Evolutionary conservation across 1,140 invertebrate species (phyloP), one percentile per base, ranked within the genome.

Genomic region (Drosophila ogumai): DNA sequence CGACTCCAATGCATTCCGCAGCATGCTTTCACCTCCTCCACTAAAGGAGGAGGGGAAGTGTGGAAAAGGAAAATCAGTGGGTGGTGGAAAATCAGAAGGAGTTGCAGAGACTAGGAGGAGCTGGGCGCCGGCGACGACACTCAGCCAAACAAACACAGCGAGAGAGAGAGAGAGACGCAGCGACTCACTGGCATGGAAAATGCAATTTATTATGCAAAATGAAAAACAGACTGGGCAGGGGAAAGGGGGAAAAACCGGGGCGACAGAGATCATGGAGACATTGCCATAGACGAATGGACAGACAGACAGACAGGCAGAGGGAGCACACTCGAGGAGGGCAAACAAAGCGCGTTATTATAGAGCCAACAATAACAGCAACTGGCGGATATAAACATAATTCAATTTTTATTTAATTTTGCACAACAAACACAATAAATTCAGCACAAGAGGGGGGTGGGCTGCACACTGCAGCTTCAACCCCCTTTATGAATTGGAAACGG

Each of bases 151-250:
- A 78, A 78, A 78, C 75, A 77, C 41, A 41, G 56, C 46, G 34
- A 56, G 41, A 49, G 40, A 15, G 49, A 15, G 49, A 68, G 64
- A 54, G 28, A 56, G 49, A 56, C 44, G 67, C 75, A 52, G 67
- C 79, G 65, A 79, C 34, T 84, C 85, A 85, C 68, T 90, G 86
- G 85, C 85, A 90, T 85, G 85, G 85, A 90, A 90, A 90, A 90
- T 90, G 85, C 85, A 90, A 90, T 90, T 90, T 90, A 90, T 90
- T 90, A 90, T 90, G 86, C 86, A 90, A 90, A 90, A 81, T 90
- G 80, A 79, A 85, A 90, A 90, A 90, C 74, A 90, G 75, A 79
- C 63, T 28, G 47, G 17, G 32, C 43, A 44, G 28, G 43, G 36
- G 49, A 3, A 9, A 13, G n/a, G 8, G 32, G 36, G 52, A 9